phyloP scores from a whole-genome alignment of 2,888 invertebrate genomes.

The Epistrophella euchroma region DNA sequence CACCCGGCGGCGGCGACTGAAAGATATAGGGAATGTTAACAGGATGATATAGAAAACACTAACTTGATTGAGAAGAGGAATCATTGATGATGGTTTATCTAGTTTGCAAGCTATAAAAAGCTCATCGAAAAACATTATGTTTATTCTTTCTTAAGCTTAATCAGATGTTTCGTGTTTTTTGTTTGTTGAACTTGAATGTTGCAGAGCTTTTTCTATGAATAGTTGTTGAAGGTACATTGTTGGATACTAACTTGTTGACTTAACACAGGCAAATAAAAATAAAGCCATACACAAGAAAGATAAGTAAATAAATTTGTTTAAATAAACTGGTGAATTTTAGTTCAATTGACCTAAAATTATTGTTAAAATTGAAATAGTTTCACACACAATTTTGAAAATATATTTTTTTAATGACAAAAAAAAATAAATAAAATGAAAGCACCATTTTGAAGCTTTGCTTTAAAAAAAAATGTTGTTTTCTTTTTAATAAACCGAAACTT shows the following conservation, averaged over 20 bases:
- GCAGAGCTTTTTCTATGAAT: slow-evolving; percentile 43
- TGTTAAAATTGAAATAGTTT: no score
- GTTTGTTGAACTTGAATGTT: slow-evolving; percentile 10
- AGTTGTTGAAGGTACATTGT: slow-evolving; percentile 21
- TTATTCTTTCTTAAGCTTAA: background rate
- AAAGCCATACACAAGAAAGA: background rate
- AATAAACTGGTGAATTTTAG: no score
- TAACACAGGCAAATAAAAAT: background rate
- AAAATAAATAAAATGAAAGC: no score
- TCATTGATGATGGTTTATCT: slow-evolving; percentile 21
- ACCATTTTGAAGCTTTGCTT: no score
- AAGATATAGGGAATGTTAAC: slow-evolving; percentile 24
- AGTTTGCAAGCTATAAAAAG: slow-evolving; percentile 19
- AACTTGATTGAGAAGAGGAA: slow-evolving; percentile 10
- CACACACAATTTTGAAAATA: no score
- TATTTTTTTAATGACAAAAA: no score
- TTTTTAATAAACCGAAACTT: no score
- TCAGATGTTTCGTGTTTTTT: background rate
- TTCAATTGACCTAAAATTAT: no score
- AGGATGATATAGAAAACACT: slow-evolving; percentile 31
- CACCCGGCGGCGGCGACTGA: background rate
- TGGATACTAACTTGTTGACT: slow-evolving; percentile 33
- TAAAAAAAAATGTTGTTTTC: no score
- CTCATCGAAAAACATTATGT: background rate
- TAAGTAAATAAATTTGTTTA: no score